Evolutionary conservation across 2,113 vertebrate genomes (phyloP).

Genomic region (Notarius lentiginosus): DNA sequence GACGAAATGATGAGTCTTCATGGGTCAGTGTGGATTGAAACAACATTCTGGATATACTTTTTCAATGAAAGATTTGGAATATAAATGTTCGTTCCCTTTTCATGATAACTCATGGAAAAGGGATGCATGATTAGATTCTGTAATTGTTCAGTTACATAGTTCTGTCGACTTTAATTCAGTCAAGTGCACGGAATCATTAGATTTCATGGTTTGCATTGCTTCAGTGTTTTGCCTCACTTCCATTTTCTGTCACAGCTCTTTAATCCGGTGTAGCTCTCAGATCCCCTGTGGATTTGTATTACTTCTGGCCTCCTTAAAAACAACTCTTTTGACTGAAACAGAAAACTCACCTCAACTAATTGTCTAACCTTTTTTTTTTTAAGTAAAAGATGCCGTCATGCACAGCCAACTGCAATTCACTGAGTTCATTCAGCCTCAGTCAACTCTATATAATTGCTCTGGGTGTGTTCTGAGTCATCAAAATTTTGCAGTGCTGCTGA

Average conservation of each 20-base stretch:
- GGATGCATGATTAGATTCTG: not conserved
- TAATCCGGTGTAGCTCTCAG: conserved; percentile 20
- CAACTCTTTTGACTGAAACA: not conserved
- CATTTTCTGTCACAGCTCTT: conserved; percentile 9
- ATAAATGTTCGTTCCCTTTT: conserved; percentile 19
- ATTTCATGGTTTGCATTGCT: not conserved
- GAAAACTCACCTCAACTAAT: conserved; percentile 1
- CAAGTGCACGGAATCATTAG: not conserved
- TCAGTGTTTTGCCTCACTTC: conserved; percentile 10
- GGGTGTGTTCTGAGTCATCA: conserved; percentile 24
- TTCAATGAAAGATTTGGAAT: not conserved
- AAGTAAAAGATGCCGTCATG: conserved; percentile 2
- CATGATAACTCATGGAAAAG: not conserved
- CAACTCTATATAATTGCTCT: conserved; percentile 22
- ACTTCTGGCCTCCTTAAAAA: conserved; percentile 1
- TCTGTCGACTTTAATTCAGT: conserved; percentile 25
- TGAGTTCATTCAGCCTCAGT: conserved; percentile 17
- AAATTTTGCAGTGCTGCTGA: too few relatives aligned
- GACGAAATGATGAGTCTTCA: not conserved
- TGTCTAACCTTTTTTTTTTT: not conserved
- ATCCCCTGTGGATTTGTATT: conserved; percentile 1
- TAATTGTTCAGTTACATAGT: conserved; percentile 2
- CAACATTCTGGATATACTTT: conserved; percentile 6
- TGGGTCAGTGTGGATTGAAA: not conserved
- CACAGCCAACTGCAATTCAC: not conserved